A percentile compares a stretch with the other conserved stretches of the same genome.
These are phyloP conservation scores for Drosophila willistoni DNA, from an alignment of 1,140 invertebrate genomes.

Conservation along the genomic window DNA sequence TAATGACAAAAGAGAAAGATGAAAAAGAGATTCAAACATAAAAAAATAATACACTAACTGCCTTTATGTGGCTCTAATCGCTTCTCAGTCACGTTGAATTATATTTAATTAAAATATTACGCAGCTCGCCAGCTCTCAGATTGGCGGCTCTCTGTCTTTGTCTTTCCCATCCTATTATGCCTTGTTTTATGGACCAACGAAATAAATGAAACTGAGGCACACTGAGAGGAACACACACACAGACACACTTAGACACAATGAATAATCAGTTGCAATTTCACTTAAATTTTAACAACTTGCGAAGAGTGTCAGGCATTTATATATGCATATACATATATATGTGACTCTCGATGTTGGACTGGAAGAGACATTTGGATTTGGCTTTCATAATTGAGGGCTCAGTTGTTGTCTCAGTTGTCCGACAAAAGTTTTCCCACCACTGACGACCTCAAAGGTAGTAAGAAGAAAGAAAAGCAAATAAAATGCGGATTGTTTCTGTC, in stretches of 20 bases:
- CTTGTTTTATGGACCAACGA: slow-evolving; percentile 37
- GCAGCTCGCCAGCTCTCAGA: slow-evolving; percentile 28
- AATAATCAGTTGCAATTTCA: slow-evolving; percentile 78
- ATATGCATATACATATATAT: slow-evolving; percentile 29
- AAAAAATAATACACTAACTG: slow-evolving; percentile 48
- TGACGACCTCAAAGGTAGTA: background rate
- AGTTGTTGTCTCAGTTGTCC: slow-evolving; percentile 25
- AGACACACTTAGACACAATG: slow-evolving; percentile 5
- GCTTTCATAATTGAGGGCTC: slow-evolving; percentile 8
- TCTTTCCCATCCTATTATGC: slow-evolving; percentile 34
- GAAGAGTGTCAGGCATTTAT: slow-evolving; percentile 70
- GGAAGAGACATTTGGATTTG: slow-evolving; percentile 21
- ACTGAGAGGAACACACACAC: background rate
- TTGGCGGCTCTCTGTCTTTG: slow-evolving; percentile 20
- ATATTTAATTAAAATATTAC: slow-evolving; percentile 61
- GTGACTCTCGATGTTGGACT: slow-evolving; percentile 23
- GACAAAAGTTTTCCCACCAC: slow-evolving; percentile 47
- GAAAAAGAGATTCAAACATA: slow-evolving; percentile 17
- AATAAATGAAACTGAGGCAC: slow-evolving; percentile 16
- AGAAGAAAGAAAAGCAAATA: slow-evolving; percentile 5
- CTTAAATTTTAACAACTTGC: slow-evolving; percentile 66
- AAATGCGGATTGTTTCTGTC: background rate
- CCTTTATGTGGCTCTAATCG: slow-evolving; percentile 48
- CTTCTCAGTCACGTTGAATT: slow-evolving; percentile 65
- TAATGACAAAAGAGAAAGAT: slow-evolving; percentile 52